Base-by-base conservation (phyloP, 2,888 invertebrate genomes). In the Chymomyza procnemis region DNA sequence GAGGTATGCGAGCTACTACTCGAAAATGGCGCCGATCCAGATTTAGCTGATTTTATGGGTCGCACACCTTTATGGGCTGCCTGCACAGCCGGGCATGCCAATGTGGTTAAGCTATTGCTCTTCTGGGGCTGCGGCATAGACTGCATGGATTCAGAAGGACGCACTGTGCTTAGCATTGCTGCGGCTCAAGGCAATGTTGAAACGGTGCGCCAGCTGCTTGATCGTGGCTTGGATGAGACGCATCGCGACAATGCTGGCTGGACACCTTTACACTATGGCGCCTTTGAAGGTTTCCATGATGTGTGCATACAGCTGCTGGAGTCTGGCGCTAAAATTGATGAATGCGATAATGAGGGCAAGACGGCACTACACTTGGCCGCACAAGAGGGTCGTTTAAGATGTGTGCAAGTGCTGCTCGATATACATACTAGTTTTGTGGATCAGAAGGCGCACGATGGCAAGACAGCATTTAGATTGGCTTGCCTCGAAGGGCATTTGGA, bases 111-210 rank as follows among this genome's bases (percentile, higher is more conserved):
- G 16, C 92, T 97, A 75, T 92, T 98, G 75, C 93, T 98, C 73
- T 97, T 97, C 92, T 98, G 98, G 98, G 98, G 98, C 50, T 97
- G 97, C 72, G 96, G 97, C 87, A 97, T 98, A 62, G 98, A 98
- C 91, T 95, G 95, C 83, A 98, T 98, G 93, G 98, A 99, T 91
- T 94, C 95, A 3, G 98, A 98, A 90, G 98, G 98, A 0, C 93
- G 98, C 47, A 98, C 98, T 0, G 98, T 96, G 67, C 92, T 96
- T 3, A 95, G 95, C 70, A 95, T 96, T 2, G 96, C 96, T 1
- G 96, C 96, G 0, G 96, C 96, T 0, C 96, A 97, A 91, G 97
- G 94, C 46, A 95, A 95, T 87, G 95, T 96, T 47, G 96, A 97
- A 80, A 97, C 98, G 9, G 98, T 98, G 0, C 93, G 96, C 19